These are phyloP conservation scores for Drosophila greeni DNA, from an alignment of 2,888 invertebrate genomes.

Conservation along the genomic window DNA sequence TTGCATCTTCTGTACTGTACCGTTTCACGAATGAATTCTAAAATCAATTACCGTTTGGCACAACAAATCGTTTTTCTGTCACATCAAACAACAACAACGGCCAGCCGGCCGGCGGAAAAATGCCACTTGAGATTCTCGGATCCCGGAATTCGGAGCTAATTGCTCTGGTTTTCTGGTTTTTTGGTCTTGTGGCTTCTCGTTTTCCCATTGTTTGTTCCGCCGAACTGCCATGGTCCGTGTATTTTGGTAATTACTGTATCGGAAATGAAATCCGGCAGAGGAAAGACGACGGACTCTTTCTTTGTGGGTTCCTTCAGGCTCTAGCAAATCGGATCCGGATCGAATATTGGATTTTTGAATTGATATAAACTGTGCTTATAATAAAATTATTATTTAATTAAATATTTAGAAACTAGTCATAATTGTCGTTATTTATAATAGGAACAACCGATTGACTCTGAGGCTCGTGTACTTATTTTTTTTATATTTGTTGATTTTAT, in stretches of 20 bases:
- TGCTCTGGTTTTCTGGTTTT: conserved; percentile 24
- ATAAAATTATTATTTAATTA: background rate
- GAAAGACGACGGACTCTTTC: background rate
- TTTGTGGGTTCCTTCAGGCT: conserved; percentile 6
- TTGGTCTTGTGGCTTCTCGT: background rate
- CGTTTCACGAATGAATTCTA: conserved; percentile 74
- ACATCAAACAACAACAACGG: conserved; percentile 43
- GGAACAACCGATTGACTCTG: background rate
- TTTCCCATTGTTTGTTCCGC: background rate
- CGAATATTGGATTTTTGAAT: background rate
- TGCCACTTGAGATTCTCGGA: conserved; percentile 35
- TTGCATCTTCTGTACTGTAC: background rate
- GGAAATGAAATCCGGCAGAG: conserved; percentile 3
- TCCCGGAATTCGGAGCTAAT: conserved; percentile 37
- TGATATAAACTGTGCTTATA: background rate
- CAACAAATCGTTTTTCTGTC: conserved; percentile 76
- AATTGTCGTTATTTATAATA: background rate
- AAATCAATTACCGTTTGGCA: conserved; percentile 78
- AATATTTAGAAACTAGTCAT: background rate
- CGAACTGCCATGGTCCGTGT: conserved; percentile 21
- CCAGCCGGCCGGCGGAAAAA: conserved; percentile 17
- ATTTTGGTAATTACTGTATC: conserved; percentile 37
- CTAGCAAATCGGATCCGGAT: background rate
- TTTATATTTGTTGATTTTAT: background rate
- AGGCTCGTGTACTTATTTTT: background rate